phyloP scores from a whole-genome alignment of 1,140 invertebrate species.

The Zaprionus ornatus region DNA sequence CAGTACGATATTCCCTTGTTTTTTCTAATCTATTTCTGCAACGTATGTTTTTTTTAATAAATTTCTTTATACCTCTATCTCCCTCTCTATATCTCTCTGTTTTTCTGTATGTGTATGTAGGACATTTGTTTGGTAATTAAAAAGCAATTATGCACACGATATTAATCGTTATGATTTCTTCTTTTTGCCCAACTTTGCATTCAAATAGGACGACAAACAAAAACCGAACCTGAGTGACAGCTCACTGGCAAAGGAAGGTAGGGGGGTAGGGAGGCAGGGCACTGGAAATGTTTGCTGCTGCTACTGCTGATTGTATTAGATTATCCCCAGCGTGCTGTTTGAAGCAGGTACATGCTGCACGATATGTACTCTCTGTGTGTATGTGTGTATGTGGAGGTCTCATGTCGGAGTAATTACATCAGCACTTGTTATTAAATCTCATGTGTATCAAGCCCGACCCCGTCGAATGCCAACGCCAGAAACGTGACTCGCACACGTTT shows the following conservation, averaged over 20 bases:
- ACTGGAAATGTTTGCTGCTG: background rate
- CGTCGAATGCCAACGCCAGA: constrained; percentile 26
- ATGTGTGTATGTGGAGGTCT: constrained; percentile 34
- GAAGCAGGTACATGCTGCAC: constrained; percentile 25
- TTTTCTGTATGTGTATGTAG: constrained; percentile 6
- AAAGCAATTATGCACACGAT: constrained; percentile 71
- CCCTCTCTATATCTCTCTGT: background rate
- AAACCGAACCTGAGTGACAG: constrained; percentile 22
- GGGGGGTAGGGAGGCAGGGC: background rate
- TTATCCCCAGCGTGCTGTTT: constrained; percentile 58
- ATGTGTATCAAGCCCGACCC: constrained; percentile 50
- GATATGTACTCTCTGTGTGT: background rate
- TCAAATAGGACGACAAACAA: constrained; percentile 15
- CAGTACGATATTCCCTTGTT: background rate
- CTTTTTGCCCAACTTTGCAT: constrained; percentile 24
- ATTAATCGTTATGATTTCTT: constrained; percentile 31
- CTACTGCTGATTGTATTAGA: constrained; percentile 15
- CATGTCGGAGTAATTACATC: constrained; percentile 63
- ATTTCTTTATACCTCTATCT: background rate
- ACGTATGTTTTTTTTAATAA: constrained; percentile 36
- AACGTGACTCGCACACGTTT: constrained; percentile 43
- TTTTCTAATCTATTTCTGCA: constrained; percentile 57
- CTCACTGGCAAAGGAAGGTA: background rate
- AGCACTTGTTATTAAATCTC: constrained; percentile 63
- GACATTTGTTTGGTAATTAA: constrained; percentile 55